phyloP scores from a whole-genome alignment of 1,140 invertebrate species.

The Papilio xuthus region DNA sequence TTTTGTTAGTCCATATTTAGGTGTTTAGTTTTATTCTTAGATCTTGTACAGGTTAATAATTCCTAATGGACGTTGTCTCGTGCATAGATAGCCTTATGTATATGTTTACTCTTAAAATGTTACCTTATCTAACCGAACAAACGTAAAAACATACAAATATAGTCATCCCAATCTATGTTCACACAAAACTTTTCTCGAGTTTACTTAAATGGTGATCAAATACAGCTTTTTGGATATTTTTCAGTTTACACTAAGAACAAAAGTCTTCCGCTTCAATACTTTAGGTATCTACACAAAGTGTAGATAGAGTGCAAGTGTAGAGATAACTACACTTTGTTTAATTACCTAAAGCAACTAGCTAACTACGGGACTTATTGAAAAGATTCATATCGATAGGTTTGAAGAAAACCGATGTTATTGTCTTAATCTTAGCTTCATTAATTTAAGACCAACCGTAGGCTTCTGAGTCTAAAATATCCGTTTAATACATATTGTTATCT shows the following conservation, averaged over 20 bases:
- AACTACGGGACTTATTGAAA: too few relatives aligned
- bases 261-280: not conserved
- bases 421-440: too few relatives aligned
- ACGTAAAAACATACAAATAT: not conserved
- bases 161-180: constrained; percentile 8
- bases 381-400: too few relatives aligned
- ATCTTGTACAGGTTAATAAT: too few relatives aligned
- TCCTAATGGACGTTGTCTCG: not conserved
- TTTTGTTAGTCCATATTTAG: not conserved
- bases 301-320: too few relatives aligned
- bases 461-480: too few relatives aligned
- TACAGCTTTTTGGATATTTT: constrained; percentile 1
- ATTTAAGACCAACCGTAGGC: too few relatives aligned
- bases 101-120: not conserved
- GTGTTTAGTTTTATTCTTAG: too few relatives aligned
- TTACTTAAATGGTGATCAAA: not conserved
- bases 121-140: constrained; percentile 2
- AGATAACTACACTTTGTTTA: too few relatives aligned
- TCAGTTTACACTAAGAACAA: not conserved
- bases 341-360: too few relatives aligned
- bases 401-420: too few relatives aligned
- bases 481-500: too few relatives aligned
- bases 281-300: not conserved
- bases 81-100: not conserved
- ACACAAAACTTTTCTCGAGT: not conserved